Evolutionary conservation across 2,888 invertebrate species (phyloP), one percentile per base, ranked within the genome.

Genomic region (Aphrophora alni): DNA sequence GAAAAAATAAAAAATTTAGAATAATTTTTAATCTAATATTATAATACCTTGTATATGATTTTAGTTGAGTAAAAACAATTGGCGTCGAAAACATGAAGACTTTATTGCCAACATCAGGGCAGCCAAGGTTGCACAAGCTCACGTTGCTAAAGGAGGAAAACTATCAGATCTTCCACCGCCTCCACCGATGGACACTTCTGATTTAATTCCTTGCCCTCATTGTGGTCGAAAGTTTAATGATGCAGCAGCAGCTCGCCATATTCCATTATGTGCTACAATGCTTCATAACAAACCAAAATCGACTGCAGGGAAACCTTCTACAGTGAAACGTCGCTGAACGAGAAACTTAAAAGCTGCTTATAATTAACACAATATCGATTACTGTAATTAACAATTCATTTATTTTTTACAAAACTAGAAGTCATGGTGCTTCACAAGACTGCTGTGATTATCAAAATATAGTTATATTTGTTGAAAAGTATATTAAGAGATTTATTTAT

Each of bases 81-180:
- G 99, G 99, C 91, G 97, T 3, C 92, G 94, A 87, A 95, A 97
- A 85, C 99, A 99, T 90, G 95, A 97, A 87, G 97, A 98, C 86
- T 98, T 99, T 88, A 95, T 98, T 84, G 91, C 92, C 82, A 93
- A 97, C 1, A 97, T 99, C 84, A 92, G 97, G 68, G 95, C 96
- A 8, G 98, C 98, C 2, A 97, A 97, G 87, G 93, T 92, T 89
- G 94, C 93, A 86, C 94, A 95, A 88, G 93, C 92, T 0, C 93
- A 96, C 87, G 87, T 97, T 70, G 94, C 94, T 4, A 93, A 92
- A 7, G 98, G 98, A 75, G 97, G 97, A 84, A 96, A 96, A 87
- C 88, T 97, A 44, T 93, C 94, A 81, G 97, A 97, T 88, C 90
- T 98, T 72, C 96, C 97, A 0, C 97, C 97, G 0, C 97, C 97